Evolutionary conservation across 2,797 vertebrate species (phyloP).

Genomic region (Clamator glandarius): DNA sequence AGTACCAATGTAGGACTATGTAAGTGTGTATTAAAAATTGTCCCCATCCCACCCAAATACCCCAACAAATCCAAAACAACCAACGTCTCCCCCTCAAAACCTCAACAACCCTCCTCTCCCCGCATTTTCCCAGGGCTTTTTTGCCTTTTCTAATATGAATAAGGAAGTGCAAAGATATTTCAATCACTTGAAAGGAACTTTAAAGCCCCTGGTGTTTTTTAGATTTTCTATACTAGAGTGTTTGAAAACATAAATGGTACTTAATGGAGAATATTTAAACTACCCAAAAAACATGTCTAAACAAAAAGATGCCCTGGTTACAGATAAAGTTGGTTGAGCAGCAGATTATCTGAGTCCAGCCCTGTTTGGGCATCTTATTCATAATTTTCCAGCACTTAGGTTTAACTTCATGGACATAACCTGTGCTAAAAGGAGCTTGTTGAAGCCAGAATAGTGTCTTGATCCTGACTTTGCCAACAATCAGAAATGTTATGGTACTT

Average conservation of each 20-base stretch:
- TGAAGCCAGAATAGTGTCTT: background rate
- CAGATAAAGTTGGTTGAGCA: background rate
- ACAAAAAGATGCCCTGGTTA: background rate
- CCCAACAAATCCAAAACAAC: background rate
- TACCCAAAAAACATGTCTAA: background rate
- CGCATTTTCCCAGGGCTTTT: background rate
- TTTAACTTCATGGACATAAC: background rate
- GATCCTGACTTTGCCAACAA: background rate
- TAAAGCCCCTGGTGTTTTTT: background rate
- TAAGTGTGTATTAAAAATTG: background rate
- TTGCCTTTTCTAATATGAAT: background rate
- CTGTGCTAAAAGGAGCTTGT: background rate
- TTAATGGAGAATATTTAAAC: background rate
- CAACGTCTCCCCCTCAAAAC: too few species aligned
- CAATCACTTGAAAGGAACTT: background rate
- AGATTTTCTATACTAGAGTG: background rate
- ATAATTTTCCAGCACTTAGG: background rate
- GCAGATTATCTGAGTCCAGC: background rate
- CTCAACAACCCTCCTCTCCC: too few species aligned
- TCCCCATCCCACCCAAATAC: rapidly evolving
- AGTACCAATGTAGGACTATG: background rate
- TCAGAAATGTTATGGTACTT: background rate
- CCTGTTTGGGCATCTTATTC: background rate
- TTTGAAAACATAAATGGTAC: background rate
- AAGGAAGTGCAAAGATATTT: background rate